Base-by-base conservation (phyloP, 2,888 invertebrate species). In the Dugesia japonica region DNA sequence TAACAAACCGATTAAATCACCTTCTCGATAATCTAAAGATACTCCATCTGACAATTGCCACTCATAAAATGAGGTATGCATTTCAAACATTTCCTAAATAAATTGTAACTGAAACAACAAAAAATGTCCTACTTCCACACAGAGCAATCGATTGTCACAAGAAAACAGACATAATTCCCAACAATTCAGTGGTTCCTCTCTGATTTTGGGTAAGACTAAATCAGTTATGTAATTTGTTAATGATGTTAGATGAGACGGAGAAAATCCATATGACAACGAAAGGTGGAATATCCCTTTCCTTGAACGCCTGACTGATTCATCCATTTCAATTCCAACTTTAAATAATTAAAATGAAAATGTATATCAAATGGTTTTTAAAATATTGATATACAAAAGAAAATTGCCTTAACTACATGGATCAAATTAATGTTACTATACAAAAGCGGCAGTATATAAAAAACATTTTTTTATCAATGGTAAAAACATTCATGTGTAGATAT, bases 241-340 rank as follows among this genome's bases (percentile, higher is more conserved):
- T 9, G 56, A 13, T 23, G 56, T 23, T 13, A 56, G 23, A n/a
- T 56, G 56, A 56, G 56, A 56, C n/a, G 56, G 56, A 56, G 9
- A 56, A 23, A 56, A 75, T 13, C 75, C 75, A 20, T 75, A 75
- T n/a, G 71, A 42, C 9, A 75, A 71, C 7, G 75, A 75, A 1
- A 75, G 56, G 71, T 75, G 75, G 28, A 56, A 75, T 1, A 75
- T 56, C 1, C 75, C 75, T 26, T 42, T 75, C 7, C 75, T 42
- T 23, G 56, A 56, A 4, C 56, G 56, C n/a, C 56, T n/a, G 17
- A 56, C 17, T n/a, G 56, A 4, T 13, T 56, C 56, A n/a, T 56
- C 56, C 56, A 56, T 56, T n/a, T 13, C 56, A 56, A 56, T 56
- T n/a, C 56, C 56, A 56, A 56, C 56, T 56, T n/a, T 4, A 56